These are phyloP conservation scores for Mythimna vitellina DNA, from an alignment of 2,888 invertebrate genomes.

Conservation along the genomic window DNA sequence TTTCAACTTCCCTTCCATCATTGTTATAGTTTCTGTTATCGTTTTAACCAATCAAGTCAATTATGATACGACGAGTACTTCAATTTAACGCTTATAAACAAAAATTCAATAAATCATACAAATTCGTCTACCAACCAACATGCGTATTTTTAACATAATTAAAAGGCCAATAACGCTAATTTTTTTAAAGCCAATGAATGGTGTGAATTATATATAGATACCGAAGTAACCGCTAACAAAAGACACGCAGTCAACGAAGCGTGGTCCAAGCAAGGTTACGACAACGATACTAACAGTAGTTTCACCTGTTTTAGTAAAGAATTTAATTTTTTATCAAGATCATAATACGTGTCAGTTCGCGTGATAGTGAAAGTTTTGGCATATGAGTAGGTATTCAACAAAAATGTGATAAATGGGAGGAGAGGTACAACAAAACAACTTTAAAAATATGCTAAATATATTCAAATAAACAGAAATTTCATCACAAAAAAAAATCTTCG, in stretches of 20 bases:
- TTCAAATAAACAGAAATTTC: background rate
- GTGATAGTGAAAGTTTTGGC: constrained; percentile 78
- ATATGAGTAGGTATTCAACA: constrained; percentile 30
- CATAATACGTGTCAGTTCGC: constrained; percentile 68
- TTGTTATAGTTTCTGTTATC: constrained; percentile 45
- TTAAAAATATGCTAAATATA: constrained; percentile 14
- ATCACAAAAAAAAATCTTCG: background rate
- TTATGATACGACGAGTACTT: constrained; percentile 4
- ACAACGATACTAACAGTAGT: constrained; percentile 69
- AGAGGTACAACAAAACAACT: background rate
- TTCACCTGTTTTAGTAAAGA: constrained; percentile 74
- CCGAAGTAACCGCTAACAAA: constrained; percentile 72
- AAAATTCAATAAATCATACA: constrained; percentile 29
- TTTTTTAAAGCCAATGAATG: constrained; percentile 64
- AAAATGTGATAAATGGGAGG: constrained; percentile 13
- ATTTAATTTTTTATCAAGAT: constrained; percentile 68
- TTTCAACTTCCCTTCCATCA: constrained; percentile 41
- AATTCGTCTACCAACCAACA: background rate
- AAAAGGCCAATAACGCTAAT: constrained; percentile 58
- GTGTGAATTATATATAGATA: constrained; percentile 67
- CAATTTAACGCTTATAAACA: constrained; percentile 19
- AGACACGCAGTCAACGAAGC: constrained; percentile 74
- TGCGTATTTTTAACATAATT: constrained; percentile 47
- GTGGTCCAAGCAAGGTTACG: constrained; percentile 78
- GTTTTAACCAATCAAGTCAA: constrained; percentile 26